Percentiles rank a stretch among this genome's conserved stretches.
Conservation (phyloP, 1,140 invertebrate genomes). For the Brachionus calyciflorus region DNA sequence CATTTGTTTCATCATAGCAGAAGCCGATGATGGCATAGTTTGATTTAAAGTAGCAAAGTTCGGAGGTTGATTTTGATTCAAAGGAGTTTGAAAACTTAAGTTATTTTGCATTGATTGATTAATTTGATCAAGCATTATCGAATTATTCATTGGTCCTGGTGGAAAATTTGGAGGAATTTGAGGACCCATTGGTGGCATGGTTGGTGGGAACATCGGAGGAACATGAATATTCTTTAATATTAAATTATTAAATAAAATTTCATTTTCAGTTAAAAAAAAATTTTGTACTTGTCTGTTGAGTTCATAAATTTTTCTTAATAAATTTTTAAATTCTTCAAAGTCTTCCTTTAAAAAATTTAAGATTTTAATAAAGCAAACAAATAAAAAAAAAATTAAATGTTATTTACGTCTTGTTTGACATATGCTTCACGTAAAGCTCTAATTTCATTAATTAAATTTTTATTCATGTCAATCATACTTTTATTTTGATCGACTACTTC, state of each 20-base stretch:
- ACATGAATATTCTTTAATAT: conserved; percentile 1
- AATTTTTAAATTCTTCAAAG: conserved; percentile 41
- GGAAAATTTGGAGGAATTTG: neutral
- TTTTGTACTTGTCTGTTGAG: conserved; percentile 17
- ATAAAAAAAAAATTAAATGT: neutral
- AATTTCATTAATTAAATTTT: conserved; percentile 40
- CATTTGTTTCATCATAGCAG: conserved; percentile 7
- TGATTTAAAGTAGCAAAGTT: neutral
- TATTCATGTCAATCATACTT: conserved; percentile 42
- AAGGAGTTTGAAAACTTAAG: conserved; percentile 44
- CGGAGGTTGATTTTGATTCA: neutral
- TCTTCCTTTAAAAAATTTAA: conserved; percentile 6
- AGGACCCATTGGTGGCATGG: neutral
- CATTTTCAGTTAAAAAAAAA: neutral
- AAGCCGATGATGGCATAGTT: conserved; percentile 2
- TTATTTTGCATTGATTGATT: conserved; percentile 46
- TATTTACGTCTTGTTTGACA: conserved; percentile 30
- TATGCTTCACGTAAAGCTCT: conserved; percentile 17
- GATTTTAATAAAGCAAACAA: neutral
- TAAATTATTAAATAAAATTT: neutral
- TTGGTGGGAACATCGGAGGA: conserved; percentile 4
- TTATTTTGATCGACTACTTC: conserved; percentile 41
- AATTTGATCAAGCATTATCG: neutral
- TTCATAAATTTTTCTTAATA: conserved; percentile 40
- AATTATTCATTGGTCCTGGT: conserved; percentile 3